A percentile compares a stretch with the other conserved stretches of the same genome.
Conservation (phyloP, 2,113 vertebrate species). For the Oryctolagus cuniculus region mOryCun1.1 NC_091441.1:111529501-111530000, state of each 20-base stretch:
- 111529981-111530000: slow-evolving; percentile 96
- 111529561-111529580: slow-evolving; percentile 99
- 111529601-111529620: slow-evolving; percentile 99
- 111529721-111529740: slow-evolving; percentile 96
- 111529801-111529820: slow-evolving; percentile 99
- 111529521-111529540: slow-evolving; percentile 99
- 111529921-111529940: slow-evolving; percentile 92
- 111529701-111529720: slow-evolving; percentile 98
- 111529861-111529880: slow-evolving; percentile 93
- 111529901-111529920: slow-evolving; percentile 92
- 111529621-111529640: slow-evolving; percentile 99
- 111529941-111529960: slow-evolving; percentile 93
- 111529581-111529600: slow-evolving; percentile 96
- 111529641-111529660: slow-evolving; percentile 99
- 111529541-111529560: slow-evolving; percentile 99
- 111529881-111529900: slow-evolving; percentile 92
- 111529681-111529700: slow-evolving; percentile 98
- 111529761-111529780: slow-evolving; percentile 99
- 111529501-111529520: slow-evolving; percentile 99
- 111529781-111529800: slow-evolving; percentile 99
- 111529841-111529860: slow-evolving; percentile 93
- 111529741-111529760: slow-evolving; percentile 99
- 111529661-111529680: slow-evolving; percentile 96
- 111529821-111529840: slow-evolving; percentile 96
- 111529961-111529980: slow-evolving; percentile 93